Conservation (phyloP, 2,797 vertebrate genomes). For the Takifugu rubripes region DNA sequence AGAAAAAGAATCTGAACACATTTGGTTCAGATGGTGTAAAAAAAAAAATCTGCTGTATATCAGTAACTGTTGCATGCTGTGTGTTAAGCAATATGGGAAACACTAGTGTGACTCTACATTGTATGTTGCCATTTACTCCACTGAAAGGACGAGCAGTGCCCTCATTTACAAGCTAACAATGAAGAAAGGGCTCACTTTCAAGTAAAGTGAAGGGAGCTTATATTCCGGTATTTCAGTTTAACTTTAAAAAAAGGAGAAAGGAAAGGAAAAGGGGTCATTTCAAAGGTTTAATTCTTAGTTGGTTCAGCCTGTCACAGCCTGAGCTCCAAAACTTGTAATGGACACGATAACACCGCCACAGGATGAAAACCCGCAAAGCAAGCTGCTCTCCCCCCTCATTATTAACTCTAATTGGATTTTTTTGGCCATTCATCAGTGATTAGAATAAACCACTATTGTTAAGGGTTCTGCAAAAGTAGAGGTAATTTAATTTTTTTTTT, state of each 20-base stretch:
- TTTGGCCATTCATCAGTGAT: too few relatives aligned
- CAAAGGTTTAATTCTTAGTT: slow-evolving; percentile 7
- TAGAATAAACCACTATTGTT: too few relatives aligned
- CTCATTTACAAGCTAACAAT: slow-evolving; percentile 40
- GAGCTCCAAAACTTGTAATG: neutral
- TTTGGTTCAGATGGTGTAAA: slow-evolving; percentile 52
- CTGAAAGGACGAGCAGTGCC: slow-evolving; percentile 59
- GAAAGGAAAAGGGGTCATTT: slow-evolving; percentile 18
- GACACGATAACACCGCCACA: slow-evolving; percentile 36
- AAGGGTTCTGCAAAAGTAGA: too few relatives aligned
- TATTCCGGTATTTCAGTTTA: slow-evolving; percentile 25
- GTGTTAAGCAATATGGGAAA: slow-evolving; percentile 88
- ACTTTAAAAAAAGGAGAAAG: slow-evolving; percentile 8
- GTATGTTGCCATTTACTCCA: slow-evolving; percentile 68
- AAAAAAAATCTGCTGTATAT: slow-evolving; percentile 63
- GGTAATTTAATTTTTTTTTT: too few relatives aligned
- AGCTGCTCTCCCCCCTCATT: neutral
- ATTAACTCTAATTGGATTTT: neutral
- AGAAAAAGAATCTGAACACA: slow-evolving; percentile 70
- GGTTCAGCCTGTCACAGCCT: slow-evolving; percentile 1
- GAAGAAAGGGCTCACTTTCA: slow-evolving; percentile 30
- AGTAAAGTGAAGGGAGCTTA: neutral
- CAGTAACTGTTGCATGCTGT: slow-evolving; percentile 81
- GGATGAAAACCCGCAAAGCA: slow-evolving; percentile 9
- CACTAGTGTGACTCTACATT: slow-evolving; percentile 74